A percentile compares a stretch with the other conserved stretches of the same genome.
Evolutionary conservation across 2,113 vertebrate genomes (phyloP).

Genomic region (Pogonocichla stellata): DNA sequence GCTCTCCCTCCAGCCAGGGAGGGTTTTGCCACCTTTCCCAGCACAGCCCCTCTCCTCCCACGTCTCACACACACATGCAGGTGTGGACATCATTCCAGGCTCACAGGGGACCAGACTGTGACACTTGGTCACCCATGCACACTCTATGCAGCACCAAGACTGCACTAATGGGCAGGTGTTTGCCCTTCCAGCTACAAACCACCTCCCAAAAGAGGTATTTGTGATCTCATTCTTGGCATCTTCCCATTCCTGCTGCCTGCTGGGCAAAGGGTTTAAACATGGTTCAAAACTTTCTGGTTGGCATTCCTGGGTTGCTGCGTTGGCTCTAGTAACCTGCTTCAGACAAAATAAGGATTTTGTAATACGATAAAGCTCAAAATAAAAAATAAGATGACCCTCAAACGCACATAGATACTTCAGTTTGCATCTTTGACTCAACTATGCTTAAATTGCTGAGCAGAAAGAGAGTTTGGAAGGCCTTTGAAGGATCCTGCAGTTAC

Average conservation of each 20-base stretch:
- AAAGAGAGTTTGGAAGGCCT: not conserved
- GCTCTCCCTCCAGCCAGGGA: not conserved
- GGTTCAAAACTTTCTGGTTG: not conserved
- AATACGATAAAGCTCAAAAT: not conserved
- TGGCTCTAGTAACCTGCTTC: not conserved
- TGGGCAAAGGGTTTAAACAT: not conserved
- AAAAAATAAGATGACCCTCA: not conserved
- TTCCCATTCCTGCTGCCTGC: not conserved
- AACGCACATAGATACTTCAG: not conserved
- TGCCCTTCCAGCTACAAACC: not conserved
- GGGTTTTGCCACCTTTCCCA: rapidly evolving
- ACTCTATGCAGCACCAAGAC: not conserved
- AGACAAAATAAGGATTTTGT: not conserved
- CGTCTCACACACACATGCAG: not conserved
- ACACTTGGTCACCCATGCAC: not conserved
- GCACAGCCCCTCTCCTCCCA: not conserved
- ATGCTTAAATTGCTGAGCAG: not conserved
- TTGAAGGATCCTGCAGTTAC: not conserved
- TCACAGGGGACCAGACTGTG: not conserved
- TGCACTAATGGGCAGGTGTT: not conserved
- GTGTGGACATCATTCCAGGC: not conserved
- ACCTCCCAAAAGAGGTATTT: not conserved
- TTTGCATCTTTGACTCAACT: not conserved
- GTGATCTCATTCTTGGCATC: not conserved
- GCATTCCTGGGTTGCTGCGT: not conserved